Percentiles rank a stretch among this genome's conserved stretches.
These are phyloP conservation scores for Agrotis segetum DNA, from an alignment of 2,888 invertebrate species.

Conservation along the genomic window DNA sequence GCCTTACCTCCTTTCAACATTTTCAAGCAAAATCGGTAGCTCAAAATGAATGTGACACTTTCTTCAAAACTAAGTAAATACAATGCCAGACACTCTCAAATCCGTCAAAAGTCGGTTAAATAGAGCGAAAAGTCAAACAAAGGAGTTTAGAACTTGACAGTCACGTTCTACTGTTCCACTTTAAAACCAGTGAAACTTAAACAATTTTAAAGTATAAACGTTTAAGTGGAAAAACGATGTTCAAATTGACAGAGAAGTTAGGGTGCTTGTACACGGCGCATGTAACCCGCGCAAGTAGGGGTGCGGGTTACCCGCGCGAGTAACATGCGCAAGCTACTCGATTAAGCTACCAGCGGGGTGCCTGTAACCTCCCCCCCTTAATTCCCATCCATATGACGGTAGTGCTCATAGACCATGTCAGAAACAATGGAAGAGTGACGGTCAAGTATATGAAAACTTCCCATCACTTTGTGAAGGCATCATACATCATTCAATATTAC, in stretches of 20 bases:
- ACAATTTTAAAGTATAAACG: conserved; percentile 2
- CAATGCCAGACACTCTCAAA: neutral
- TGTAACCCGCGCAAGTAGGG: too few relatives aligned
- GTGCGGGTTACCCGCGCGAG: too few relatives aligned
- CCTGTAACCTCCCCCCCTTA: too few relatives aligned
- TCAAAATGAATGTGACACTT: conserved; percentile 1
- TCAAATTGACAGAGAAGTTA: conserved; percentile 18
- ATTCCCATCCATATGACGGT: conserved; percentile 10
- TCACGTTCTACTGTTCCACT: conserved; percentile 32
- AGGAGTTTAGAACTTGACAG: conserved; percentile 10
- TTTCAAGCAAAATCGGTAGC: neutral
- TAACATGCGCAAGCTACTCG: too few relatives aligned
- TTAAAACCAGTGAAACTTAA: conserved; percentile 25
- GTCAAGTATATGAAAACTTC: conserved; percentile 50
- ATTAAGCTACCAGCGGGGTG: too few relatives aligned
- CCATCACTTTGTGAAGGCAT: conserved; percentile 47
- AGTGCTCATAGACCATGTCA: conserved; percentile 15
- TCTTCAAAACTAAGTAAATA: neutral
- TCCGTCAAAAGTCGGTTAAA: conserved; percentile 13
- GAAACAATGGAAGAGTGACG: conserved; percentile 49
- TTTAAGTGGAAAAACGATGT: conserved; percentile 15
- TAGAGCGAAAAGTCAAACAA: conserved; percentile 40
- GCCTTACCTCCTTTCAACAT: too few relatives aligned
- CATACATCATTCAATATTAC: conserved; percentile 30
- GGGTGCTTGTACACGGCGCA: too few relatives aligned